A percentile compares a stretch with the other conserved stretches of the same genome.
Conservation (phyloP, 2,888 invertebrate species). For the Agonopterix arenella region DNA sequence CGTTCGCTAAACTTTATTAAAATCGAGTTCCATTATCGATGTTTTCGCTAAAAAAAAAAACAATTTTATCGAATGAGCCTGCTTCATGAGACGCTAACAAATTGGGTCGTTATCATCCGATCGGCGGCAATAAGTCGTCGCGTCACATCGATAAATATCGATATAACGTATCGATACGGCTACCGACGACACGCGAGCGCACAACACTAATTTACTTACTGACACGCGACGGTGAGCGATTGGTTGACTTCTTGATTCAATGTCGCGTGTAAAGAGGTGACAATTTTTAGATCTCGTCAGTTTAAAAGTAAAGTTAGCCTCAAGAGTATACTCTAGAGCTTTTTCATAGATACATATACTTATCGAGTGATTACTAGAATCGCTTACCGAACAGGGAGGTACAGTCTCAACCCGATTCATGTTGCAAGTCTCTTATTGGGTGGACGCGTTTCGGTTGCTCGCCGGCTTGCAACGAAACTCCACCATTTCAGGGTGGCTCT, state of each 20-base stretch:
- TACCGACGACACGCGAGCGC: conserved; percentile 38
- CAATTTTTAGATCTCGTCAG: conserved; percentile 10
- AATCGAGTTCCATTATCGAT: conserved; percentile 26
- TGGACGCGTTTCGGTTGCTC: too few species aligned
- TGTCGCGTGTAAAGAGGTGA: conserved; percentile 12
- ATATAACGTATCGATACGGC: conserved; percentile 49
- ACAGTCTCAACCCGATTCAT: too few species aligned
- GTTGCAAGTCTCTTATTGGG: too few species aligned
- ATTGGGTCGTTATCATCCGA: conserved; percentile 64
- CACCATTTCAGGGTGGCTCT: too few species aligned
- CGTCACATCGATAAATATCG: conserved; percentile 59
- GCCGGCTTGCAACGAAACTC: too few species aligned
- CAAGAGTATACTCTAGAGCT: too few species aligned
- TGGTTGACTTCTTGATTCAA: conserved; percentile 19
- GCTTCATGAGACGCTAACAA: conserved; percentile 47
- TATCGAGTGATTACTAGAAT: too few species aligned
- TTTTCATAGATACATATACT: too few species aligned
- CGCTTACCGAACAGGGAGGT: too few species aligned
- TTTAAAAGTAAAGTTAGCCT: too few species aligned
- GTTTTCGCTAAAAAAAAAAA: conserved; percentile 32
- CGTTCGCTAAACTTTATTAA: conserved; percentile 4
- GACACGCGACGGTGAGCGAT: conserved; percentile 22
- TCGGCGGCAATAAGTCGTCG: conserved; percentile 59
- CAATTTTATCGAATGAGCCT: conserved; percentile 25
- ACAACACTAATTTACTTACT: conserved; percentile 43